Percentiles rank a stretch among this genome's conserved stretches.
Conservation (phyloP, 2,888 invertebrate genomes). For the Nebria salina region DNA sequence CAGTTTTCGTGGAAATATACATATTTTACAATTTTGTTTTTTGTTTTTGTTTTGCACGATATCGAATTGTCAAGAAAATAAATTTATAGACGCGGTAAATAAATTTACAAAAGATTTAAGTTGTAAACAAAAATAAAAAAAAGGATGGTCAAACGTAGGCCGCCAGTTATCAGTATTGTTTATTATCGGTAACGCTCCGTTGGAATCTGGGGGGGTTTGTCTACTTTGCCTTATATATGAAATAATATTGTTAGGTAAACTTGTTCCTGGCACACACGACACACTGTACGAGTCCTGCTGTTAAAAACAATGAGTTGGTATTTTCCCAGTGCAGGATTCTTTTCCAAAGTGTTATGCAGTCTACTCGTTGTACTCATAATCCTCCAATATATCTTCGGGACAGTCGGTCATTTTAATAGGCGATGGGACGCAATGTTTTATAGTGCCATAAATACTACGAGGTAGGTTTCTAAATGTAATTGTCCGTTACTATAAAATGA, state of each 20-base stretch:
- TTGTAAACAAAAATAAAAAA: too few relatives aligned
- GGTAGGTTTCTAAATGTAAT: slow-evolving; percentile 58
- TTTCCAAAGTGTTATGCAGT: slow-evolving; percentile 67
- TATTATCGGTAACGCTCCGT: background rate
- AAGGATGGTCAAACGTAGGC: too few relatives aligned
- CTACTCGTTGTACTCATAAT: slow-evolving; percentile 73
- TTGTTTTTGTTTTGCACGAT: background rate
- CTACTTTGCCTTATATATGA: background rate
- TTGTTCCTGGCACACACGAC: background rate
- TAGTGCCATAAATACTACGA: slow-evolving; percentile 63
- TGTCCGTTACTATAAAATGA: background rate
- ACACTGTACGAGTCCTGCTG: slow-evolving; percentile 5
- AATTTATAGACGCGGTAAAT: too few relatives aligned
- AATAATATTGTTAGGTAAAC: background rate
- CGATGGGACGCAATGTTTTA: slow-evolving; percentile 55
- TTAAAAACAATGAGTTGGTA: slow-evolving; percentile 54
- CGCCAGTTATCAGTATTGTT: background rate
- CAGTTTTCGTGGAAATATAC: background rate
- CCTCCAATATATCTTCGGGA: slow-evolving; percentile 76
- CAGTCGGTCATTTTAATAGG: slow-evolving; percentile 67
- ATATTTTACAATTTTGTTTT: background rate
- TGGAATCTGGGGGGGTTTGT: background rate
- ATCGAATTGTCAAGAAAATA: too few relatives aligned
- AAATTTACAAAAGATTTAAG: too few relatives aligned
- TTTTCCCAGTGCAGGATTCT: slow-evolving; percentile 65